These are phyloP conservation scores for Gymnocypris eckloni DNA, from an alignment of 2,797 vertebrate genomes.

Conservation along the genomic window DNA sequence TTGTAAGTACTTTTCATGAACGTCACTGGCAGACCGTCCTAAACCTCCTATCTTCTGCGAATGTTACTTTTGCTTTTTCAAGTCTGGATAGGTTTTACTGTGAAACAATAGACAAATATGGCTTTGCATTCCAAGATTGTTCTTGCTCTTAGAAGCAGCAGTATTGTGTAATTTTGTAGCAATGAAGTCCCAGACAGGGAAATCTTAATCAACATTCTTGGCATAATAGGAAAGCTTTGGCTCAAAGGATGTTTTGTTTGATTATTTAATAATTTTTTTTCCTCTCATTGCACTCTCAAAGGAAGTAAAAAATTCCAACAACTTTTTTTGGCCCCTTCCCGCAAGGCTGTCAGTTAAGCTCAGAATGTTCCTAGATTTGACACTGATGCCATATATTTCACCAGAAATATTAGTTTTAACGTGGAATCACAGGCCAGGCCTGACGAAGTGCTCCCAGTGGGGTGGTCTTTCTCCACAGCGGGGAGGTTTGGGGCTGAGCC, in stretches of 20 bases:
- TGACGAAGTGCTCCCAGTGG: slow-evolving; percentile 40
- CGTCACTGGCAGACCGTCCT: slow-evolving; percentile 9
- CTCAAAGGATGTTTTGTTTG: slow-evolving; percentile 65
- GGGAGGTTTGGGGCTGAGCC: slow-evolving; percentile 40
- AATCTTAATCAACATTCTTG: slow-evolving; percentile 70
- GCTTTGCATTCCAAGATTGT: slow-evolving; percentile 54
- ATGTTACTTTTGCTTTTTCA: slow-evolving; percentile 52
- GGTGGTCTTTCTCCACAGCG: slow-evolving; percentile 4
- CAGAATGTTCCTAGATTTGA: slow-evolving; percentile 45
- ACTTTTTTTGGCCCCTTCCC: slow-evolving; percentile 9
- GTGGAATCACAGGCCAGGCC: slow-evolving; percentile 33
- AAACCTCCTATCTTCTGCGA: slow-evolving; percentile 31
- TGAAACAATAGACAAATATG: slow-evolving; percentile 61
- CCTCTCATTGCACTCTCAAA: slow-evolving; percentile 23
- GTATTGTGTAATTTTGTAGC: slow-evolving; percentile 65
- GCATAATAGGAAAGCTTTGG: slow-evolving; percentile 58
- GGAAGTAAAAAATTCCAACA: slow-evolving; percentile 27
- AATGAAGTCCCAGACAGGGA: slow-evolving; percentile 63
- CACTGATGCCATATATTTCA: slow-evolving; percentile 49
- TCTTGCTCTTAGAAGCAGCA: slow-evolving; percentile 51
- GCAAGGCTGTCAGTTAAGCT: slow-evolving; percentile 39
- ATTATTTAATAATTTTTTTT: slow-evolving; percentile 53
- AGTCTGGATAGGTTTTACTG: slow-evolving; percentile 42
- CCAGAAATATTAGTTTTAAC: slow-evolving; percentile 29
- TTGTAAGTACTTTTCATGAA: slow-evolving; percentile 29